Percentiles rank a stretch among this genome's conserved stretches.
Conservation (phyloP, 1,140 invertebrate species). For the Tetragonula clypearis region DNA sequence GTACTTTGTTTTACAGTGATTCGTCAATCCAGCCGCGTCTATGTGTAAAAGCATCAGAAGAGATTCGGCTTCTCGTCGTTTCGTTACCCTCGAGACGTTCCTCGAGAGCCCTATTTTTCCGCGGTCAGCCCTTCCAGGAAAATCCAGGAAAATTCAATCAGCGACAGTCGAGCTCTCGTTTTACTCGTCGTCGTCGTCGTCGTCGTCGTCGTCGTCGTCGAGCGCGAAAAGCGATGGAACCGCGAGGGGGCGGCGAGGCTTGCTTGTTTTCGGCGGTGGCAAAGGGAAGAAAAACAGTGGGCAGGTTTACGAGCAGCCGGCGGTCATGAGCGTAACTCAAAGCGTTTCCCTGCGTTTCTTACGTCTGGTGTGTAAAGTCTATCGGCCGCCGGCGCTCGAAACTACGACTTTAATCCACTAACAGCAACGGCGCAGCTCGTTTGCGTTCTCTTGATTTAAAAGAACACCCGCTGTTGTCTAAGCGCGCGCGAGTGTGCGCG, state of each 20-base stretch:
- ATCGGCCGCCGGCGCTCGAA: slow-evolving; percentile 36
- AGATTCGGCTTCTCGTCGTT: too few species aligned
- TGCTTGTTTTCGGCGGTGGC: slow-evolving; percentile 41
- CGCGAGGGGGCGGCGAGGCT: slow-evolving; percentile 21
- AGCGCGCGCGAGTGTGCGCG: neutral
- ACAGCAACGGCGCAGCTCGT: slow-evolving; percentile 68
- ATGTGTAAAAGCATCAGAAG: too few species aligned
- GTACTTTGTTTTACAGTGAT: too few species aligned
- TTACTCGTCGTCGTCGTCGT: too few species aligned
- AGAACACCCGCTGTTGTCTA: neutral
- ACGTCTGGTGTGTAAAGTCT: slow-evolving; percentile 59
- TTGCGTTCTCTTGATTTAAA: slow-evolving; percentile 72
- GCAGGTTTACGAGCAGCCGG: slow-evolving; percentile 70
- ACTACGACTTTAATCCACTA: slow-evolving; percentile 74
- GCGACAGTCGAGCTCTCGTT: too few species aligned
- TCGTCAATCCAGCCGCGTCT: too few species aligned
- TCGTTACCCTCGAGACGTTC: too few species aligned
- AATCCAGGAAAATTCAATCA: too few species aligned
- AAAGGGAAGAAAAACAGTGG: slow-evolving; percentile 56
- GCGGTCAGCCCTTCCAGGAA: too few species aligned
- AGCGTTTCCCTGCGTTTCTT: slow-evolving; percentile 62
- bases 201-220: too few species aligned
- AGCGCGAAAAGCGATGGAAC: too few species aligned
- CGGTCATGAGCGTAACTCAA: slow-evolving; percentile 69
- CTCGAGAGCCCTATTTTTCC: too few species aligned